Percentiles rank a stretch among this genome's conserved stretches.
phyloP scores from a whole-genome alignment of 92 coral and sea anemone genomes.

The Blastomussa wellsi region DNA sequence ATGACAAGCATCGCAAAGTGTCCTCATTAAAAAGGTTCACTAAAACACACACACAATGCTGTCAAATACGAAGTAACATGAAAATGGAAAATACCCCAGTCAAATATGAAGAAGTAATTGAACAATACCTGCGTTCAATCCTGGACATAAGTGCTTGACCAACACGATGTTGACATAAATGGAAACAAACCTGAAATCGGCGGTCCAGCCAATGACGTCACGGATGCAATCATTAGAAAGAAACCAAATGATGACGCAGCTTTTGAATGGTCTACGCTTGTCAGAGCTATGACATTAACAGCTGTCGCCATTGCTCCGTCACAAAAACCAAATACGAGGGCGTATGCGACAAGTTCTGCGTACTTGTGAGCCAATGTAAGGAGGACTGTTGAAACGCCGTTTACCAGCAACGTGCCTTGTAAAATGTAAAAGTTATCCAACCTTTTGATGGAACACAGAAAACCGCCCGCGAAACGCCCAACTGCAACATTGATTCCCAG shows the following conservation, averaged over 20 bases:
- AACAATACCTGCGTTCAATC: no score
- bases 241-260: slow-evolving; percentile 2
- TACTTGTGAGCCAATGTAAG: slow-evolving; percentile 22
- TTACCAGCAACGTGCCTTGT: slow-evolving; percentile 23
- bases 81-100: no score
- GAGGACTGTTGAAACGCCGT: slow-evolving; percentile 32
- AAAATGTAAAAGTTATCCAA: slow-evolving; percentile 35
- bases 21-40: no score
- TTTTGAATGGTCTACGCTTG: slow-evolving; percentile 20
- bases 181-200: not conserved
- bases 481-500: slow-evolving; percentile 38
- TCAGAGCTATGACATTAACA: slow-evolving; percentile 29
- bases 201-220: slow-evolving; percentile 6
- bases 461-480: slow-evolving; percentile 42
- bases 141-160: not conserved
- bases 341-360: slow-evolving; percentile 26
- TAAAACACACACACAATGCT: no score
- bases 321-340: slow-evolving; percentile 44
- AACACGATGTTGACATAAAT: not conserved
- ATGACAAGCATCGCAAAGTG: no score
- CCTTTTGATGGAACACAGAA: slow-evolving; percentile 24
- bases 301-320: slow-evolving; percentile 35
- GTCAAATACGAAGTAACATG: no score
- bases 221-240: not conserved
- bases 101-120: no score